Base-by-base conservation (phyloP, 53 echinoderm and acorn worm species). In the Arbacia lixula region DNA sequence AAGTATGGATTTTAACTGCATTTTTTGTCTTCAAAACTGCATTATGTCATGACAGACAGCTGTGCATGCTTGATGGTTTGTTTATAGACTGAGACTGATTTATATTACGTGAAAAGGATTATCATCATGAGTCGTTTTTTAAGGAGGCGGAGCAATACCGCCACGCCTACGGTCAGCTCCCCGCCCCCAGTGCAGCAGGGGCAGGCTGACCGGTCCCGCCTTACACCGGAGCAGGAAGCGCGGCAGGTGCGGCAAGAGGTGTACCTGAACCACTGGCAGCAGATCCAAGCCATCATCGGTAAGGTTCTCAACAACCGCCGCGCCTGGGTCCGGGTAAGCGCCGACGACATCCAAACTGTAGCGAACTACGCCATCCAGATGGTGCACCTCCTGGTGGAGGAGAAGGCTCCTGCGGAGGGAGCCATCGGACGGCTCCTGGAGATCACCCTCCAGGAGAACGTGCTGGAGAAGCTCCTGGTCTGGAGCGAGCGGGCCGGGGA, bases 281-380 rank as follows among this genome's bases (percentile, higher is more conserved):
- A 99, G 66, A 84, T 92, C 27, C 86, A 86, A 60, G 73, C 34
- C 24, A 93, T 91, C 26, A 71, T 93, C 67, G 86, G 77, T 54
- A 93, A 94, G 80, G 67, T 82, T 53, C 67, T 58, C 17, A 81
- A 53, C 57, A 84, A 84, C 36, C 79, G 89, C 22, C 88, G 92
- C 21, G 67, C 38, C 1, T 83, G 82, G 37, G 62, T 68, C 10
- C 88, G 89, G 43, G 85, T 91, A 53, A 92, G 42, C 42, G 36
- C 84, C 0, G 99, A 99, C 40, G 99, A 99, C 28, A 86, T 95
- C 36, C 99, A 99, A 36, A 93, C 94, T 0, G 95, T 99, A 22
- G 88, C 87, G 19, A 99, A 99, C 78, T 99, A 99, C 82, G 60
- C 86, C 56, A 87, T 85, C 36, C 99, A 99, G 85, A 95, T 99